A percentile compares a stretch with the other conserved stretches of the same genome.
phyloP scores from a whole-genome alignment of 2,888 invertebrate species.

The Erebia palarica region DNA sequence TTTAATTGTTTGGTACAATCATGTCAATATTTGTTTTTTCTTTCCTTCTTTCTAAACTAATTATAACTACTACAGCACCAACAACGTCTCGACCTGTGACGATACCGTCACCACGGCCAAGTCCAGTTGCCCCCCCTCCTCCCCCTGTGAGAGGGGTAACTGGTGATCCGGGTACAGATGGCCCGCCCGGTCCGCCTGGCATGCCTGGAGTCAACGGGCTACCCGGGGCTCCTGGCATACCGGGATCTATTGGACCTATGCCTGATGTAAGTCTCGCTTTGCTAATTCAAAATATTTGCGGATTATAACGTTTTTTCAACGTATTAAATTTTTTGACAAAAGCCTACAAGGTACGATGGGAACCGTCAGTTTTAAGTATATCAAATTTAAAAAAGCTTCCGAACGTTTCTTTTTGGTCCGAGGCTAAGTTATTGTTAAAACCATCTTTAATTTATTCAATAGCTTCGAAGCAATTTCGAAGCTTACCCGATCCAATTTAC shows the following conservation, averaged over 20 bases:
- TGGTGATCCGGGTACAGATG: constrained; percentile 81
- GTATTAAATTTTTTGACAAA: no score
- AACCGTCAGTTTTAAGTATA: no score
- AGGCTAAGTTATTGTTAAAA: no score
- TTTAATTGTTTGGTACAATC: no score
- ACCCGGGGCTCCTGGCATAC: constrained; percentile 85
- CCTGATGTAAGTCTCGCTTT: constrained; percentile 83
- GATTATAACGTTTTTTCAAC: no score
- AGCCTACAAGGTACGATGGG: no score
- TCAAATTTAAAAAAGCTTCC: no score
- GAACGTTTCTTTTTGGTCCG: no score
- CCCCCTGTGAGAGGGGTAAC: constrained; percentile 75
- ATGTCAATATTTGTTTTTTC: neutral
- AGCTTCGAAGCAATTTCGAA: neutral
- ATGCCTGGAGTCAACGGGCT: constrained; percentile 83
- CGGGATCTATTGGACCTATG: constrained; percentile 87
- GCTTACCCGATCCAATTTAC: neutral
- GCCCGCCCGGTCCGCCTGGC: constrained; percentile 83
- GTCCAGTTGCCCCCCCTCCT: constrained; percentile 43
- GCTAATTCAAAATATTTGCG: neutral
- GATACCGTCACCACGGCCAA: constrained; percentile 31
- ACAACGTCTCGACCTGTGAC: constrained; percentile 46
- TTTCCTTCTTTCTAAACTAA: no score
- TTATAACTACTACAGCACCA: constrained; percentile 33
- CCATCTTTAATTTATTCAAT: neutral